These are phyloP conservation scores for Psittacara wagleri DNA, from an alignment of 2,113 vertebrate species.

Conservation along the genomic window DNA sequence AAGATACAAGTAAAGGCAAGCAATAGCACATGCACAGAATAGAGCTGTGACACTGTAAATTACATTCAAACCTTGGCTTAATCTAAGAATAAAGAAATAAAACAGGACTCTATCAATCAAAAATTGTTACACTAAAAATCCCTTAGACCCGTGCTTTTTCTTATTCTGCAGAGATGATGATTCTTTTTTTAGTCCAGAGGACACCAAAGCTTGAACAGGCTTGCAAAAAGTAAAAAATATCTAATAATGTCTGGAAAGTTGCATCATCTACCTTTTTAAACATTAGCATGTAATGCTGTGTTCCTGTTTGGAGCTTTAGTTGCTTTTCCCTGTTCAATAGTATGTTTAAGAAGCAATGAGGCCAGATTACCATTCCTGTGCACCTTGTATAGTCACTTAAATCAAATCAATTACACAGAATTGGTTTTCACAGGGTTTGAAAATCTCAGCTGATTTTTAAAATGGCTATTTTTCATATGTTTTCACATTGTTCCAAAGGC, in stretches of 20 bases:
- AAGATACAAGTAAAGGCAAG: neutral
- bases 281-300: fast-evolving
- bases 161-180: neutral
- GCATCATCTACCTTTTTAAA: neutral
- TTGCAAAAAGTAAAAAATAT: neutral
- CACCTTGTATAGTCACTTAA: neutral
- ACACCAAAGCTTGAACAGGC: neutral
- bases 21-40: neutral
- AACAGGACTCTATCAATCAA: neutral
- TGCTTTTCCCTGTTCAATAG: neutral
- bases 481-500: neutral
- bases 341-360: constrained; percentile 1
- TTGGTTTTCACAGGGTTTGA: neutral
- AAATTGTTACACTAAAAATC: neutral
- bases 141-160: neutral
- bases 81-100: constrained; percentile 9
- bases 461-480: neutral
- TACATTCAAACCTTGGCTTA: neutral
- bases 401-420: neutral
- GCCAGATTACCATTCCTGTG: neutral
- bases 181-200: neutral
- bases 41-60: neutral
- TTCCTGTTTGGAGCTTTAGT: neutral
- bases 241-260: neutral
- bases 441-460: constrained; percentile 5